Conservation (phyloP, 2,113 vertebrate species). For the Cottus gobio region DNA sequence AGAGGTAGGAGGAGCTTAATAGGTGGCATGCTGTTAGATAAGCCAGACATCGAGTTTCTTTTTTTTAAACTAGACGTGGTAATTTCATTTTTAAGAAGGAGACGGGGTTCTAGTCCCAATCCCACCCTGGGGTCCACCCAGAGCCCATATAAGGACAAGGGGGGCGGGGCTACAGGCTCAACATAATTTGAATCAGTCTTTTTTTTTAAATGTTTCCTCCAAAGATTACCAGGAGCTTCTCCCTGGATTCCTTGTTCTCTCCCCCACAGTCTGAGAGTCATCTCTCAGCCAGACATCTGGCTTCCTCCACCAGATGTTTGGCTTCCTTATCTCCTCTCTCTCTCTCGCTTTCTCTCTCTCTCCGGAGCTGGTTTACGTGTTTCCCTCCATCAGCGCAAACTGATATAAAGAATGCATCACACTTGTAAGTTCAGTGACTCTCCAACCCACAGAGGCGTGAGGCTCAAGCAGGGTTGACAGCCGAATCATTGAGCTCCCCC, state of each 20-base stretch:
- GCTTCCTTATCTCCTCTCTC: constrained; percentile 59
- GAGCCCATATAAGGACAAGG: constrained; percentile 52
- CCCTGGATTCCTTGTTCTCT: constrained; percentile 47
- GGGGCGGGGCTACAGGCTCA: constrained; percentile 16
- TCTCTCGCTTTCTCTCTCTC: constrained; percentile 50
- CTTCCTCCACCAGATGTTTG: constrained; percentile 56
- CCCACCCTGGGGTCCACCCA: constrained; percentile 62
- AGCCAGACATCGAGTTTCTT: constrained; percentile 62
- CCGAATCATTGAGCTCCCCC: constrained; percentile 34
- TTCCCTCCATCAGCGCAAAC: constrained; percentile 67
- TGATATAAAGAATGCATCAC: constrained; percentile 72
- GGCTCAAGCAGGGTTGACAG: constrained; percentile 84
- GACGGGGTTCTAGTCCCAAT: constrained; percentile 44
- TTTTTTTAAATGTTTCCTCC: not conserved
- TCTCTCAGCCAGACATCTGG: constrained; percentile 42
- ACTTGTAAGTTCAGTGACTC: constrained; percentile 58
- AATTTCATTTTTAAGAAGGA: constrained; percentile 21
- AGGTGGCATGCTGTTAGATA: constrained; percentile 71
- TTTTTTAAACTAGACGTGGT: constrained; percentile 58
- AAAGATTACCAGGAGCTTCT: constrained; percentile 51
- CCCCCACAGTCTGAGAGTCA: constrained; percentile 32
- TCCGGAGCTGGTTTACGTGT: constrained; percentile 50
- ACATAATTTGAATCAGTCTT: constrained; percentile 71
- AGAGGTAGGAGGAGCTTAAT: constrained; percentile 85
- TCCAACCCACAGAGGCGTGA: constrained; percentile 65